These are phyloP conservation scores for Corythoichthys intestinalis DNA, from an alignment of 2,113 vertebrate species.

Conservation along the genomic window DNA sequence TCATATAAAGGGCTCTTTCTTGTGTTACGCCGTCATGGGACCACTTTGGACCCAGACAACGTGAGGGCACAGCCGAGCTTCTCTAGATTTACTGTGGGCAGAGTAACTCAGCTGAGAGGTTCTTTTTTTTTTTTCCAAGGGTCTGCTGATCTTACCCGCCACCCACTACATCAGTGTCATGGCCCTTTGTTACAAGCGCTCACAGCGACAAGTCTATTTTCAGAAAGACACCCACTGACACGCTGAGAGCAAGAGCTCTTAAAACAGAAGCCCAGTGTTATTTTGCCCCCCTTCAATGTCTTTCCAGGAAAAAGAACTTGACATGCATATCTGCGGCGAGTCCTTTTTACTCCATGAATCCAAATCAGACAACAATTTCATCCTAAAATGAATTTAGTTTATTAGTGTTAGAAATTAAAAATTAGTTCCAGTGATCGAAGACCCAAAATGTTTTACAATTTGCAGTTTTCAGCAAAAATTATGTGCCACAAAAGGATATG, in stretches of 20 bases:
- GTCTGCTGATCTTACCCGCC: conserved; percentile 43
- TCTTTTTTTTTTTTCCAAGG: conserved; percentile 17
- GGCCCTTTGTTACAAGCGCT: conserved; percentile 4
- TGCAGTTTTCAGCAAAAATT: not conserved
- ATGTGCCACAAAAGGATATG: not conserved
- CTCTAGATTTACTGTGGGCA: not conserved
- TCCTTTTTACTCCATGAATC: not conserved
- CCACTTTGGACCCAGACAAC: not conserved
- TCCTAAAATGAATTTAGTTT: not conserved
- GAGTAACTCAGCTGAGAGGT: conserved; percentile 20
- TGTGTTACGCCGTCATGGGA: not conserved
- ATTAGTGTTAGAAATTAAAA: not conserved
- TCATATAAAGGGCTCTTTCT: not conserved
- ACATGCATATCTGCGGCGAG: not conserved
- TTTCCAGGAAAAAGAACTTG: conserved; percentile 9
- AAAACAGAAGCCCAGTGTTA: conserved; percentile 13
- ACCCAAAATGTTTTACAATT: not conserved
- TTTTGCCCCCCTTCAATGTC: conserved; percentile 11
- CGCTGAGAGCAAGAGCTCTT: conserved; percentile 14
- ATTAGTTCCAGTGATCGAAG: not conserved
- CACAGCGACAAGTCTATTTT: conserved; percentile 36
- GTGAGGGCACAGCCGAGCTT: not conserved
- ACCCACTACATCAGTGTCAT: conserved; percentile 10
- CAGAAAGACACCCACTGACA: conserved; percentile 21
- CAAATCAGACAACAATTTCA: not conserved